A percentile compares a stretch with the other conserved stretches of the same genome.
These are phyloP conservation scores for Enteromius mattozi DNA, from an alignment of 2,797 vertebrate genomes.

Conservation along the genomic window DNA sequence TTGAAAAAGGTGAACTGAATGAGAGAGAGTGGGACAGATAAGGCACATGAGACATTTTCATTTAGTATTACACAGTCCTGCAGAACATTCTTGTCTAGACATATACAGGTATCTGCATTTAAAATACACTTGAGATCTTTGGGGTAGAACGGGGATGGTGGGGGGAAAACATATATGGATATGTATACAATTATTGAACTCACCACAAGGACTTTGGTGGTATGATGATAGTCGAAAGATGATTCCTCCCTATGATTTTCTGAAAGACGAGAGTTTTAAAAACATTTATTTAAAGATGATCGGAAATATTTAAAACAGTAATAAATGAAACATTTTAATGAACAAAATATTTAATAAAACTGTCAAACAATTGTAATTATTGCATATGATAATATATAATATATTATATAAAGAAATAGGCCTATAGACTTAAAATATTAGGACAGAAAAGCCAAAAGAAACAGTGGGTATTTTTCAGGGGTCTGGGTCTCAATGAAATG, in stretches of 20 bases:
- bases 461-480: not conserved
- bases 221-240: conserved; percentile 79
- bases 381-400: not conserved
- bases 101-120: not conserved
- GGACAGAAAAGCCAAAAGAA: not conserved
- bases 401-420: not conserved
- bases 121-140: conserved; percentile 19
- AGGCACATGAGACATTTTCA: conserved; percentile 14
- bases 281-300: not conserved
- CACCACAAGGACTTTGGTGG: conserved; percentile 83
- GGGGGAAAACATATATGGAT: not conserved
- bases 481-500: not conserved
- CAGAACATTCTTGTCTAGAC: not conserved
- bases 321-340: not conserved
- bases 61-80: conserved; percentile 5
- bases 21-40: conserved; percentile 29
- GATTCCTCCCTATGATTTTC: conserved; percentile 86
- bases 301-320: not conserved
- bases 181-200: conserved; percentile 58
- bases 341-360: not conserved
- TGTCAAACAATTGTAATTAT: not conserved
- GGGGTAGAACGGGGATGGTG: not conserved
- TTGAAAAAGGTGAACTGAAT: conserved; percentile 85
- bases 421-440: not conserved
- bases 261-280: conserved; percentile 50